phyloP scores from a whole-genome alignment of 2,113 vertebrate genomes.

The Ciconia boyciana region DNA sequence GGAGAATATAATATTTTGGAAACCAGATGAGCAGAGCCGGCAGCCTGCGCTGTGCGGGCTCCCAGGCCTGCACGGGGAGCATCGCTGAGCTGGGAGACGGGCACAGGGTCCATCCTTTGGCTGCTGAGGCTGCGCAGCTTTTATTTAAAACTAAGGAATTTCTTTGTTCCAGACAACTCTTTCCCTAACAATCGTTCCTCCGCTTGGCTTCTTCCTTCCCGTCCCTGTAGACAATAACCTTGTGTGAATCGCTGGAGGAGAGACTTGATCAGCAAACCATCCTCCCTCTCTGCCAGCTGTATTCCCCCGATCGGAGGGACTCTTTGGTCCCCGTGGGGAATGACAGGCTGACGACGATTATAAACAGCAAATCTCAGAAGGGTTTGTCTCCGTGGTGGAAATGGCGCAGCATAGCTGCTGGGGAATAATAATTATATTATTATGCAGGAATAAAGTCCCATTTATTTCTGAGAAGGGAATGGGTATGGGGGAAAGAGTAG shows the following conservation, averaged over 20 bases:
- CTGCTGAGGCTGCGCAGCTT: neutral
- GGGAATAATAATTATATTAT: neutral
- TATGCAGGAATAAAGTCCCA: neutral
- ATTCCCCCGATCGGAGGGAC: neutral
- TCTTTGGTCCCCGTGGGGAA: neutral
- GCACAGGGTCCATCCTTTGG: neutral
- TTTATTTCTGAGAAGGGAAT: neutral
- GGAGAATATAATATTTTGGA: neutral
- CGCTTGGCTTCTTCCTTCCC: neutral
- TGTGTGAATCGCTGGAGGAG: neutral
- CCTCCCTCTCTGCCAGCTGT: neutral
- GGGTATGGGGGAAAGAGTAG: neutral
- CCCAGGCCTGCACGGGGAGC: accelerated
- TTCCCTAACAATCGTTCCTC: neutral
- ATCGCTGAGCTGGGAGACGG: neutral
- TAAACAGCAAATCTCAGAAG: neutral
- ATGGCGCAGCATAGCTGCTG: neutral
- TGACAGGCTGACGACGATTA: accelerated
- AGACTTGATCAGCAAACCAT: neutral
- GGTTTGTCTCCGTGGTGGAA: neutral
- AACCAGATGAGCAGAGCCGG: neutral
- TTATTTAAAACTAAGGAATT: neutral
- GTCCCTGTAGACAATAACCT: neutral
- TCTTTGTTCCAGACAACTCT: neutral
- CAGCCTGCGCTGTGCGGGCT: neutral